phyloP scores from a whole-genome alignment of 2,113 vertebrate species.

The Cyrtonyx montezumae region DNA sequence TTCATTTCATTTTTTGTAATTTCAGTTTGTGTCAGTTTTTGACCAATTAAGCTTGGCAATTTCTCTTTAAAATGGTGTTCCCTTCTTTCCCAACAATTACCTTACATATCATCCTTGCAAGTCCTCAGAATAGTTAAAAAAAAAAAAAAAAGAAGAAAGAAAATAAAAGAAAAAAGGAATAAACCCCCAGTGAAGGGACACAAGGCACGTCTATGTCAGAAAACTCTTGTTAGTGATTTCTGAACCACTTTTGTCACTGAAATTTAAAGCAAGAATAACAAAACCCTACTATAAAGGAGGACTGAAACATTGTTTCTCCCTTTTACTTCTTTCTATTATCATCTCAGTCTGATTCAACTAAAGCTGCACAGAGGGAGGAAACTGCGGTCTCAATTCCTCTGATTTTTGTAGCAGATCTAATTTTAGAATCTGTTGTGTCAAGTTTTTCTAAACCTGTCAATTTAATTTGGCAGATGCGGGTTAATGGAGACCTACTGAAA shows the following conservation, averaged over 20 bases:
- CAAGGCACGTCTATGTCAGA: constrained; percentile 58
- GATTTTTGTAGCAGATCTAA: constrained; percentile 62
- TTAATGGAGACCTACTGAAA: constrained; percentile 68
- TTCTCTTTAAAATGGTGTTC: constrained; percentile 37
- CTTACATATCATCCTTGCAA: constrained; percentile 31
- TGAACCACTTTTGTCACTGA: constrained; percentile 73
- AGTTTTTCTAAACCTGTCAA: constrained; percentile 68
- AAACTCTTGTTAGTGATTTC: constrained; percentile 68
- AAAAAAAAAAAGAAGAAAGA: neutral
- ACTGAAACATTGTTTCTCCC: constrained; percentile 58
- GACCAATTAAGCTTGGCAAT: constrained; percentile 18
- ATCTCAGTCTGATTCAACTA: constrained; percentile 62
- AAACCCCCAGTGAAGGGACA: constrained; percentile 28
- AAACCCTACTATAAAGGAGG: constrained; percentile 49
- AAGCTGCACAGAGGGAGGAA: constrained; percentile 61
- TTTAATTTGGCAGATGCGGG: constrained; percentile 67
- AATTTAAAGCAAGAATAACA: constrained; percentile 63
- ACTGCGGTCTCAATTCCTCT: constrained; percentile 27
- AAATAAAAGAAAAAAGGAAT: neutral
- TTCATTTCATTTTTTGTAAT: neutral
- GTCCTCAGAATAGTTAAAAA: constrained; percentile 37
- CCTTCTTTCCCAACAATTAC: constrained; percentile 25
- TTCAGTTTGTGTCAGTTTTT: neutral
- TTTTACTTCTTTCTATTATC: constrained; percentile 60
- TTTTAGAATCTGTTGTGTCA: constrained; percentile 69